Conservation (phyloP, 2,113 vertebrate species). For the Casuarius casuarius region DNA sequence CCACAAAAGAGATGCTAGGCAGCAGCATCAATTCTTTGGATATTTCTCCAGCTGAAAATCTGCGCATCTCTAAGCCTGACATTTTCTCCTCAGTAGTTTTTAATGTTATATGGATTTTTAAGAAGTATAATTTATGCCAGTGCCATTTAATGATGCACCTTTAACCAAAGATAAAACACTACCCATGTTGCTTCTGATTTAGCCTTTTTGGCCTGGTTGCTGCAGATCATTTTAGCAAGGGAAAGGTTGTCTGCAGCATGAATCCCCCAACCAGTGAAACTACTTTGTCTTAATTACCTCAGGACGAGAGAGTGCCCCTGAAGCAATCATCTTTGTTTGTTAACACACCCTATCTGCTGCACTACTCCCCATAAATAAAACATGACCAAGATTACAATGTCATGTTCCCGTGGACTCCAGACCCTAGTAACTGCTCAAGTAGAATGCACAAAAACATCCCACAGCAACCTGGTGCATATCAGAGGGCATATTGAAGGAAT, state of each 20-base stretch:
- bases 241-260: slow-evolving; percentile 72
- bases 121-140: slow-evolving; percentile 72
- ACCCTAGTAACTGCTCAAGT: slow-evolving; percentile 74
- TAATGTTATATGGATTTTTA: slow-evolving; percentile 70
- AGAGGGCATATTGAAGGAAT: slow-evolving; percentile 52
- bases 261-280: slow-evolving; percentile 77
- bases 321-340: slow-evolving; percentile 92
- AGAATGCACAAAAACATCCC: slow-evolving; percentile 77
- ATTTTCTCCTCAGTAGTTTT: slow-evolving; percentile 63
- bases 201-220: slow-evolving; percentile 64
- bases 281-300: slow-evolving; percentile 90
- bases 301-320: slow-evolving; percentile 82
- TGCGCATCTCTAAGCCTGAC: slow-evolving; percentile 55
- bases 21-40: slow-evolving; percentile 14
- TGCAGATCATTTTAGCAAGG: slow-evolving; percentile 65
- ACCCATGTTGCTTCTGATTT: slow-evolving; percentile 64
- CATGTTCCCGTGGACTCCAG: slow-evolving; percentile 79
- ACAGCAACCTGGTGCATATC: slow-evolving; percentile 53
- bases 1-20: neutral
- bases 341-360: slow-evolving; percentile 84
- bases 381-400: slow-evolving; percentile 87
- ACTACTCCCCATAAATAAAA: slow-evolving; percentile 86
- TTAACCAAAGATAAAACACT: slow-evolving; percentile 73
- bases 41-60: slow-evolving; percentile 56
- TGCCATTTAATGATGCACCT: slow-evolving; percentile 71